These are phyloP conservation scores for Esox lucius DNA, from an alignment of 2,797 vertebrate genomes.

Conservation along the genomic window DNA sequence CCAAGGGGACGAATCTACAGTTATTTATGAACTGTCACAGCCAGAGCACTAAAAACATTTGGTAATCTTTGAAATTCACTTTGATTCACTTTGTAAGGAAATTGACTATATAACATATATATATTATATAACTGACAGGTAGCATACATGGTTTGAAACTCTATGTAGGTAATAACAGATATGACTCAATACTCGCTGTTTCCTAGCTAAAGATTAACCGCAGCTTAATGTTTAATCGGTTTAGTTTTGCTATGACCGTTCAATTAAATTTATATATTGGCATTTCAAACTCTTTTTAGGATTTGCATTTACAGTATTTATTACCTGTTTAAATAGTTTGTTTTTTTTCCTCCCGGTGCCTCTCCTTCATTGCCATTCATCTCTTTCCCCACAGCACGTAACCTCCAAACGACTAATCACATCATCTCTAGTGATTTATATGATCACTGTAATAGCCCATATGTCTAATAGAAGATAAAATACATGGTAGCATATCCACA, in stretches of 20 bases:
- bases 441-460: background rate
- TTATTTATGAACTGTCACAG: too few relatives aligned
- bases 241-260: background rate
- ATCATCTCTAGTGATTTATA: background rate
- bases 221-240: background rate
- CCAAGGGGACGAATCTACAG: too few relatives aligned
- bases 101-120: too few relatives aligned
- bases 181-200: background rate
- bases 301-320: background rate
- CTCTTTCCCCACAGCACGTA: background rate
- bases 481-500: background rate
- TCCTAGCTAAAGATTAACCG: background rate
- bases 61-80: too few relatives aligned
- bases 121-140: too few relatives aligned
- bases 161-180: too few relatives aligned
- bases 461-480: constrained; percentile 1
- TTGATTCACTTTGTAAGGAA: too few relatives aligned
- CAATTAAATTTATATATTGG: background rate
- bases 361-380: background rate
- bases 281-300: background rate
- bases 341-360: background rate
- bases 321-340: constrained; percentile 13
- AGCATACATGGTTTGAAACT: too few relatives aligned
- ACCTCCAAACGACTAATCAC: background rate
- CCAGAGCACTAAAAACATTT: too few relatives aligned